Evolutionary conservation across 2,113 vertebrate species (phyloP), one percentile per base, ranked within the genome.

Genomic region (Eubucco bourcierii): DNA sequence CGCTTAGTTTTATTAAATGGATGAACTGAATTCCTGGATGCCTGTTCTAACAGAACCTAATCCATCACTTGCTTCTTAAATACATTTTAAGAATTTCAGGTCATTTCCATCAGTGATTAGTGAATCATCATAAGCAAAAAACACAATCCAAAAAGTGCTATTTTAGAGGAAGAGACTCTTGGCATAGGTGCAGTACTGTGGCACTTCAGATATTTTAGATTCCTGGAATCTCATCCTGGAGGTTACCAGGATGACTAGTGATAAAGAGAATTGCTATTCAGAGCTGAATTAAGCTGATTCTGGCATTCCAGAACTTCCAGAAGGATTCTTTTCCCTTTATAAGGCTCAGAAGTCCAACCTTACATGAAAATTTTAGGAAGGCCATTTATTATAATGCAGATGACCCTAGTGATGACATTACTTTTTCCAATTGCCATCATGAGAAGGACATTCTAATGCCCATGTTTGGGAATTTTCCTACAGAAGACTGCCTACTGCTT

Each of bases 141-240:
- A 44, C 59, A 7, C 19, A 52, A 20, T 7, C 50, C 50, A 20
- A 34, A 17, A 33, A 46, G 10, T 29, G 31, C 68, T 90, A 37
- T 58, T 93, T 88, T 75, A 90, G 73, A 58, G 47, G 23, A 90
- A 81, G n/a, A 86, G 58, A 64, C 34, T 76, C 74, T 33, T 81
- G 66, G 73, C 84, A 87, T 31, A 81, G 53, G 52, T 76, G 56
- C 44, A 65, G 21, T 55, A 85, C 9, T 73, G 41, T 34, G 84
- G 77, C 31, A 53, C 63, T 88, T 93, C 53, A 70, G 63, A 84
- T 81, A 70, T 34, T 86, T 90, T 24, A 88, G 85, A 86, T 81
- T 85, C 66, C 53, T 66, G 37, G 37, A 37, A 37, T 37, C 37
- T 37, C 37, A 37, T 85, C 66, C 53, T 66, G 46, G 50, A 83